Evolutionary conservation across 2,113 vertebrate species (phyloP), one percentile per base, ranked within the genome.

Genomic region (Heterotilapia buettikoferi): DNA sequence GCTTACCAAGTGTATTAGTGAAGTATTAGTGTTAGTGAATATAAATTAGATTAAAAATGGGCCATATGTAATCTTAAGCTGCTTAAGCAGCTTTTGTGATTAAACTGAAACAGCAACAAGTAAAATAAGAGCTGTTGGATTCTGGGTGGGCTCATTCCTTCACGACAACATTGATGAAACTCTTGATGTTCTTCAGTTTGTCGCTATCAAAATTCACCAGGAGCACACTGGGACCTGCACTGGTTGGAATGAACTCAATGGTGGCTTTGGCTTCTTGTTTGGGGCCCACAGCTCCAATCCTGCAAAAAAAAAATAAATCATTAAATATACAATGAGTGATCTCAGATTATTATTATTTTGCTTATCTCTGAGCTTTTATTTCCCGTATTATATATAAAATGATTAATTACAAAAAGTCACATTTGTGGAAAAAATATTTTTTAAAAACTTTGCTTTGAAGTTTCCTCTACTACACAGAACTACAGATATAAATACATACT

Each of bases 181-280:
- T 96, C 92, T 97, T 98, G 88, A 99, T 97, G 3, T 97, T 96
- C 3, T 76, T 95, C 84, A 99, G 94, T 92, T 94, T 96, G 93
- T 97, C 89, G 0, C 97, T 98, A 82, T 98, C 94, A 10, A 99
- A 98, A 93, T 98, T 96, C 84, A 98, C 98, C 94, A 98, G 88
- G 82, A 99, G 95, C 88, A 97, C 96, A 29, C 78, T 94, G 7
- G 92, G 91, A 53, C 98, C 98, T 0, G 85, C 5, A 1, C 84
- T 89, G 11, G 5, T 92, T 0, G 98, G 98, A 50, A 88, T 86
- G 31, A 99, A 95, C 82, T 97, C 90, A 54, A 98, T 14, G 6
- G 95, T 88, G 36, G 92, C 90, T 68, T 95, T 97, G 53, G 86
- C 95, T 6, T 95, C 93, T 0, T 96, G 87, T 9, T 95, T 93